Conservation (phyloP, 2,113 vertebrate species). For the Stigmatopora nigra region DNA sequence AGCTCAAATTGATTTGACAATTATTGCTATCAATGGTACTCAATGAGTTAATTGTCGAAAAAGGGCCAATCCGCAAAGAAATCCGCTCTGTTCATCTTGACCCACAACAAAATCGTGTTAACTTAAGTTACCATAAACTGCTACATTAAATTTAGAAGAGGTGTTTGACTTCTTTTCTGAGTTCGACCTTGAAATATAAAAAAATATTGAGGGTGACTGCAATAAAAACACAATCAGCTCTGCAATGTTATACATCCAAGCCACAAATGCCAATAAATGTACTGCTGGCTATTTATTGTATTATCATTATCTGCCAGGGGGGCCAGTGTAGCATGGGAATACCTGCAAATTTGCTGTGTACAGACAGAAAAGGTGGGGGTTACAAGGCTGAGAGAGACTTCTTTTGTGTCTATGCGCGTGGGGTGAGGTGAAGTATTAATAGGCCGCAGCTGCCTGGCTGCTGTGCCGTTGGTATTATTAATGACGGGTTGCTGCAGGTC, state of each 20-base stretch:
- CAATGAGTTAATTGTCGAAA: background rate
- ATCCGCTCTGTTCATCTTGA: background rate
- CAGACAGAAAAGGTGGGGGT: background rate
- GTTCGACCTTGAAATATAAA: constrained; percentile 16
- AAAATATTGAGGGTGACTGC: constrained; percentile 14
- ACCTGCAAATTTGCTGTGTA: constrained; percentile 20
- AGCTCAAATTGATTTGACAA: too few relatives aligned
- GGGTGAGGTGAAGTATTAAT: constrained; percentile 39
- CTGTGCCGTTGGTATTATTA: constrained; percentile 53
- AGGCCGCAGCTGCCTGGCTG: constrained; percentile 38
- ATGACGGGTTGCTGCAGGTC: constrained; percentile 48
- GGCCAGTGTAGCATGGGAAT: constrained; percentile 37
- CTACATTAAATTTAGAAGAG: background rate
- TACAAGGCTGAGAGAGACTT: background rate
- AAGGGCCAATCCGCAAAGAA: background rate
- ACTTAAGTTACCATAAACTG: background rate
- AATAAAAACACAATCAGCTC: constrained; percentile 13
- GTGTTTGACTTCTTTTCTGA: constrained; percentile 13
- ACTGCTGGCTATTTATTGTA: constrained; percentile 42
- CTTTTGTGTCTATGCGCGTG: background rate
- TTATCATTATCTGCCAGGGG: constrained; percentile 52
- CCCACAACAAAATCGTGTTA: background rate
- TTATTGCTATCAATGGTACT: too few relatives aligned
- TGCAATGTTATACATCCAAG: constrained; percentile 25
- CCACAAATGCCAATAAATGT: constrained; percentile 52